Evolutionary conservation across 1,140 invertebrate species (phyloP).

Genomic region (Mycetomoellerius zeteki): DNA sequence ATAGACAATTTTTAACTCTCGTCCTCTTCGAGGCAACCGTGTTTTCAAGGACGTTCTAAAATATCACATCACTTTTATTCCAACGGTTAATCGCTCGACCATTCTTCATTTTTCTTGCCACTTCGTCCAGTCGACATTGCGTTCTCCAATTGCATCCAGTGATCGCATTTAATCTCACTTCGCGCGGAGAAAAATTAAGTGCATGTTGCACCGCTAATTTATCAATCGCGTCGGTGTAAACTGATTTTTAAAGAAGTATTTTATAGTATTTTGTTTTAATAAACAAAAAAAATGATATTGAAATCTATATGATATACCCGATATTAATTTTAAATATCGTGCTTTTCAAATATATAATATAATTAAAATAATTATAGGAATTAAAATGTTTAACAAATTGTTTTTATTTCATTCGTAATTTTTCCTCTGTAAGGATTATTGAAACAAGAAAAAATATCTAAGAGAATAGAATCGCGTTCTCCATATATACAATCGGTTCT

Average conservation of each 20-base stretch:
- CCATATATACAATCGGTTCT: background rate
- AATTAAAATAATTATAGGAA: background rate
- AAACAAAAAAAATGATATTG: background rate
- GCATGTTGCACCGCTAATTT: background rate
- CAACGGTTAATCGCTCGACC: constrained; percentile 65
- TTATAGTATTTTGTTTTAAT: background rate
- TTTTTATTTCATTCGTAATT: background rate
- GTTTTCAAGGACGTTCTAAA: constrained; percentile 70
- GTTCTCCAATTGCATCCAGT: background rate
- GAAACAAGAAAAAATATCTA: background rate
- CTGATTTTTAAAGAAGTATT: background rate
- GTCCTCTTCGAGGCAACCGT: background rate
- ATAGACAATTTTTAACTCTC: constrained; percentile 42
- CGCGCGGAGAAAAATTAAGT: background rate
- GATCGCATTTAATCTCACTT: background rate
- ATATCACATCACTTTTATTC: constrained; percentile 70
- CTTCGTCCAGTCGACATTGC: background rate
- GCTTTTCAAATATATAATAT: background rate
- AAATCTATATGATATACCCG: background rate
- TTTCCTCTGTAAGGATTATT: background rate
- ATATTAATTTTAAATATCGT: background rate
- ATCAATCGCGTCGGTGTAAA: background rate
- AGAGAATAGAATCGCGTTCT: background rate
- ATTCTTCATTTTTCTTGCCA: background rate
- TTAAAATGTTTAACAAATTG: background rate